A percentile compares a stretch with the other conserved stretches of the same genome.
Evolutionary conservation across 2,888 invertebrate genomes (phyloP).

Genomic region (Encarsia formosa): DNA sequence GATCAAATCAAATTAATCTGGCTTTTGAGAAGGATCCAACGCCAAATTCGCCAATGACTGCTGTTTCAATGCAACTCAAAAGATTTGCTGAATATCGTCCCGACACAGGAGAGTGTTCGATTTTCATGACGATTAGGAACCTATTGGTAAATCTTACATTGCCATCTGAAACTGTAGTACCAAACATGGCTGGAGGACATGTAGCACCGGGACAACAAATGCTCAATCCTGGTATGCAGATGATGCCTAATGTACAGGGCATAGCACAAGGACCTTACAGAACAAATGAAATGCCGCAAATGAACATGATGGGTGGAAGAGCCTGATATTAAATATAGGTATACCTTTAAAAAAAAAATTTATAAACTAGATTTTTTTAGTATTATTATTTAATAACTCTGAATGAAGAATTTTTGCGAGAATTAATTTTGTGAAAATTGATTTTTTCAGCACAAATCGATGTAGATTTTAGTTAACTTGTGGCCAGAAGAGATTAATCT

Average conservation of each 20-base stretch:
- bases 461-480: too few species aligned
- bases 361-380: slow-evolving; percentile 1
- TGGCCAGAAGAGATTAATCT: too few species aligned
- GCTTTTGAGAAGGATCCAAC: slow-evolving; percentile 70
- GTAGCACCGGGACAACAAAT: slow-evolving; percentile 57
- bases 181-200: slow-evolving; percentile 52
- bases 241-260: slow-evolving; percentile 48
- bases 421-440: too few species aligned
- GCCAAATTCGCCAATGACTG: slow-evolving; percentile 58
- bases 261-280: slow-evolving; percentile 48
- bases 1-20: slow-evolving; percentile 78
- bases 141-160: slow-evolving; percentile 77
- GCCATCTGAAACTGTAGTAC: slow-evolving; percentile 66
- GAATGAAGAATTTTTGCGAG: slow-evolving; percentile 51
- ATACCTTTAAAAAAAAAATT: neutral
- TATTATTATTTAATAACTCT: slow-evolving; percentile 49
- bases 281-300: slow-evolving; percentile 45
- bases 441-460: too few species aligned
- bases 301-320: slow-evolving; percentile 49
- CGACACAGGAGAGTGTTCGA: slow-evolving; percentile 73
- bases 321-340: slow-evolving; percentile 23
- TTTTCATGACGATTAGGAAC: slow-evolving; percentile 88
- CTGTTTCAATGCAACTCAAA: slow-evolving; percentile 63
- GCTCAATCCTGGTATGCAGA: slow-evolving; percentile 55
- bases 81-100: slow-evolving; percentile 69